phyloP scores from a whole-genome alignment of 2,888 invertebrate species.

The Lithophane ornitopus region DNA sequence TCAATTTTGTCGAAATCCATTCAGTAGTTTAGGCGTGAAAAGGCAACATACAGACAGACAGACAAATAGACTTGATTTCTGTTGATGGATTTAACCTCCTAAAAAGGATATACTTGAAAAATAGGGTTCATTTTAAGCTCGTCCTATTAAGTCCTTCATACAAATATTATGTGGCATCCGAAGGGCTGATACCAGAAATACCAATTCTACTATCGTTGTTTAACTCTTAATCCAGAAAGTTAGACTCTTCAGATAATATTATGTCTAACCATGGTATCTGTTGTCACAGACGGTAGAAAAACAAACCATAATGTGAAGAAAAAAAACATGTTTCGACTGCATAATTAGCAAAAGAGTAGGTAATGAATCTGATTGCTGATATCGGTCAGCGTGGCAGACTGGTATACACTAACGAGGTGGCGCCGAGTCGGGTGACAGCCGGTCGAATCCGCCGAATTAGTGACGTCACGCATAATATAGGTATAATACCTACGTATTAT shows the following conservation, averaged over 20 bases:
- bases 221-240: neutral
- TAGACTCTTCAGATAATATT: neutral
- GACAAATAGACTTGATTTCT: neutral
- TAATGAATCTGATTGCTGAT: slow-evolving; percentile 17
- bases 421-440: slow-evolving; percentile 20
- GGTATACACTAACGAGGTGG: slow-evolving; percentile 25
- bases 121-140: neutral
- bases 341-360: slow-evolving; percentile 14
- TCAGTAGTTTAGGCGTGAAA: too few relatives aligned
- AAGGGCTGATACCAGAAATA: neutral
- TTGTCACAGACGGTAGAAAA: neutral
- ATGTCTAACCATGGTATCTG: neutral
- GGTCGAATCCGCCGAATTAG: slow-evolving; percentile 8
- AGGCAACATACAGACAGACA: too few relatives aligned
- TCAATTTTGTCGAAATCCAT: too few relatives aligned
- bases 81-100: neutral
- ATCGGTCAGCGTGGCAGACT: slow-evolving; percentile 6
- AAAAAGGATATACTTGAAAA: neutral
- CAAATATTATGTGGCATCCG: neutral
- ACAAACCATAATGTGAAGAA: neutral
- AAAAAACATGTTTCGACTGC: neutral
- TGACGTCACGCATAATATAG: slow-evolving; percentile 39
- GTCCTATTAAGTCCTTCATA: neutral
- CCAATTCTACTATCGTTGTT: neutral
- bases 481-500: neutral